Evolutionary conservation across 64 coral and sea anemone genomes (phyloP).

Genomic region (Hydrozoanthus tunicans): DNA sequence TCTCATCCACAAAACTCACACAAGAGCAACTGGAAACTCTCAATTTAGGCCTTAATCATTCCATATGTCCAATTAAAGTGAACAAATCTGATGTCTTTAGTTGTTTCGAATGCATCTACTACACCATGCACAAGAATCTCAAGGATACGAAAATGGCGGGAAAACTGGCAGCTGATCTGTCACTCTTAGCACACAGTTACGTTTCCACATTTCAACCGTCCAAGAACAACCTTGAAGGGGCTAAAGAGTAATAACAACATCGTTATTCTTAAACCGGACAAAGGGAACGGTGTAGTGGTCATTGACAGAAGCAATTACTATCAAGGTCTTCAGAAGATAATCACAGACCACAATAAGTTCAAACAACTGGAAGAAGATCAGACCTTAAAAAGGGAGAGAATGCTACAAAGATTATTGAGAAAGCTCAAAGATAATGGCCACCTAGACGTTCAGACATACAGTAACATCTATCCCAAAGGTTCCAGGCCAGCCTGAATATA

Average conservation of each 20-base stretch:
- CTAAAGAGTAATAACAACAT: too few species aligned
- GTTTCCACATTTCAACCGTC: neutral
- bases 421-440: neutral
- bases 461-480: too few species aligned
- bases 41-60: neutral
- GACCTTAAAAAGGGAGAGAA: too few species aligned
- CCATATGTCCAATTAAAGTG: neutral
- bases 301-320: neutral
- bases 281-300: neutral
- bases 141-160: too few species aligned
- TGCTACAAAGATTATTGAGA: too few species aligned
- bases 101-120: neutral
- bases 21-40: constrained; percentile 1
- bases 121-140: neutral
- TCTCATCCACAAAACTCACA: neutral
- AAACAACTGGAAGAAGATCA: too few species aligned
- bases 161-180: neutral
- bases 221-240: neutral
- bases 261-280: too few species aligned
- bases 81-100: neutral
- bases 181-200: neutral
- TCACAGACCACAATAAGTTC: neutral
- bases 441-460: neutral
- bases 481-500: neutral
- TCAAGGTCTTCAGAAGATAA: constrained; percentile 5